These are phyloP conservation scores for Grammomys dolichurus DNA, from an alignment of 2,113 vertebrate genomes.

Conservation along the genomic window DNA sequence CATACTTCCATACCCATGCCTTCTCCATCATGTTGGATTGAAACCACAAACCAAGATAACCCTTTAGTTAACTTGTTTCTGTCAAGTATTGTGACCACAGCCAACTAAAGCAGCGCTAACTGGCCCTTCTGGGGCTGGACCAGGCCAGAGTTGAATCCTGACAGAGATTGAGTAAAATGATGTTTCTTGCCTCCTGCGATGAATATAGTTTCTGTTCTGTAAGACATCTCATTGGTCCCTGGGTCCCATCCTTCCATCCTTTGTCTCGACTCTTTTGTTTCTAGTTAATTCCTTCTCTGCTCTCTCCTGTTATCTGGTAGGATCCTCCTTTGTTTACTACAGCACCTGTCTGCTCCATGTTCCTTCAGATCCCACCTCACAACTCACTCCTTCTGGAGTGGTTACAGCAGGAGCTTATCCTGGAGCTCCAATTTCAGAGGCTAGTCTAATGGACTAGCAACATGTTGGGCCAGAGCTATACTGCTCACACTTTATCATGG, in stretches of 20 bases:
- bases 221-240: background rate
- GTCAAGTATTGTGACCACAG: background rate
- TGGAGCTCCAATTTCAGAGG: background rate
- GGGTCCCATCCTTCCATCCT: background rate
- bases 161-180: background rate
- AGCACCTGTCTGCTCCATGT: background rate
- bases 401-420: background rate
- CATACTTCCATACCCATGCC: background rate
- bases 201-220: background rate
- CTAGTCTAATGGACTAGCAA: background rate
- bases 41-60: background rate
- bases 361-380: background rate
- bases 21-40: background rate
- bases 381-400: background rate
- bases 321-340: background rate
- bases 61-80: background rate
- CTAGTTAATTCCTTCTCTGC: background rate
- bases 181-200: background rate
- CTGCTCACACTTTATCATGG: background rate
- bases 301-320: background rate
- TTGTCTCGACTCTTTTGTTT: background rate
- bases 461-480: background rate
- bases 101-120: background rate
- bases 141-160: background rate
- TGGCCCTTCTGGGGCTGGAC: background rate